Percentiles rank a stretch among this genome's conserved stretches.
Evolutionary conservation across 2,797 vertebrate species (phyloP).

Genomic region (Delichon dasypus): DNA sequence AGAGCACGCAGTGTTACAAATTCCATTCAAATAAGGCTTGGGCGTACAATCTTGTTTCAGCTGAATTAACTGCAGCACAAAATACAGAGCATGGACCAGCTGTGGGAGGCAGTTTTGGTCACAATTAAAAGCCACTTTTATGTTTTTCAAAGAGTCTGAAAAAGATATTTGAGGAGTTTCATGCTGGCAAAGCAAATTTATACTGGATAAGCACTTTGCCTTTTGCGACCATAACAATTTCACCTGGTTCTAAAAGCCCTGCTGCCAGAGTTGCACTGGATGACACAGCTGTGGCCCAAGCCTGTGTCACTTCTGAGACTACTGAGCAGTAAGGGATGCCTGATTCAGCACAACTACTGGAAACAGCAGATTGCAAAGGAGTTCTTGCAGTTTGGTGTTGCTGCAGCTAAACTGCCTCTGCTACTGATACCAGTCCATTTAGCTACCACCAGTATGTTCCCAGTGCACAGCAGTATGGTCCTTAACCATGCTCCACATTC

Average conservation of each 20-base stretch:
- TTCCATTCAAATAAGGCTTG: background rate
- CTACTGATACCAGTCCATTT: background rate
- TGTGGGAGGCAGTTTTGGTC: background rate
- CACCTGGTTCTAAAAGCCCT: background rate
- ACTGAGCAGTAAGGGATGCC: background rate
- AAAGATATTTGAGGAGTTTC: background rate
- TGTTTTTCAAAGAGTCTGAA: background rate
- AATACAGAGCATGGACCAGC: background rate
- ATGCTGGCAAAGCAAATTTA: background rate
- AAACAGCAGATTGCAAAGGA: background rate
- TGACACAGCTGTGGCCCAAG: background rate
- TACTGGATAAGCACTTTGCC: background rate
- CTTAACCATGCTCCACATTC: background rate
- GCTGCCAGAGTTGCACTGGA: background rate
- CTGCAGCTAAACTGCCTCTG: background rate
- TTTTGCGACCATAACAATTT: background rate
- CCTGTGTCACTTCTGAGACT: background rate
- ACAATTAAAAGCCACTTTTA: background rate
- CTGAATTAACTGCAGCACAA: background rate
- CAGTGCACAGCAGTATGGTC: background rate
- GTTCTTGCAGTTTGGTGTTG: background rate
- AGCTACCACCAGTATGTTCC: background rate
- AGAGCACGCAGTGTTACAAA: background rate
- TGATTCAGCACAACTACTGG: background rate
- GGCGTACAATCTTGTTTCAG: background rate